A percentile compares a stretch with the other conserved stretches of the same genome.
Evolutionary conservation across 2,888 invertebrate genomes (phyloP).

Genomic region (Agapostemon virescens): DNA sequence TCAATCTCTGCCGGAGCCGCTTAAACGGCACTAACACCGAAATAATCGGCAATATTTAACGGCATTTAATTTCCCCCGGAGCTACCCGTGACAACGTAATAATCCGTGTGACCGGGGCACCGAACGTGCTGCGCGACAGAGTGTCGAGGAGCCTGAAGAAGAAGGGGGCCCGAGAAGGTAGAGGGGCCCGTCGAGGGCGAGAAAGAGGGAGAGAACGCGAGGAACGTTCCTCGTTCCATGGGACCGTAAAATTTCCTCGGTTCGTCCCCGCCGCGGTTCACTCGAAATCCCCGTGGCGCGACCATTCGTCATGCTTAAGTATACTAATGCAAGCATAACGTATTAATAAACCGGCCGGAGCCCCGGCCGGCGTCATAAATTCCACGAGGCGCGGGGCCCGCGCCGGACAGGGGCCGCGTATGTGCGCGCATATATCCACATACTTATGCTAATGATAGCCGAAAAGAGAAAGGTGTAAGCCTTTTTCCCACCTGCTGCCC

Average conservation of each 20-base stretch:
- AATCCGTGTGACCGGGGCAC: constrained; percentile 43
- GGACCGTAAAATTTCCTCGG: constrained; percentile 61
- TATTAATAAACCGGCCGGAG: constrained; percentile 77
- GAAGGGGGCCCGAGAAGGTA: background rate
- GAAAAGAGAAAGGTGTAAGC: constrained; percentile 72
- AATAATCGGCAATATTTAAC: constrained; percentile 61
- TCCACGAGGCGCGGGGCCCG: constrained; percentile 65
- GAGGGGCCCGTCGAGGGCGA: background rate
- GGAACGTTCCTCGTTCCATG: constrained; percentile 47
- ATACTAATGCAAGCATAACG: constrained; percentile 79
- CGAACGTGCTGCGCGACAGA: background rate
- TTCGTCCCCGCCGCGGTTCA: constrained; percentile 38
- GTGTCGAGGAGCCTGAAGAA: background rate
- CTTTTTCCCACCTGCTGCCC: constrained; percentile 74
- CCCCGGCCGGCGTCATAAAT: constrained; percentile 72
- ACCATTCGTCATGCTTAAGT: constrained; percentile 80
- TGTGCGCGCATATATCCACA: constrained; percentile 68
- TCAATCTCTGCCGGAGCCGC: constrained; percentile 48
- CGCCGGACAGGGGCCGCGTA: constrained; percentile 54
- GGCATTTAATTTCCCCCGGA: constrained; percentile 52
- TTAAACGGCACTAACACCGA: constrained; percentile 55
- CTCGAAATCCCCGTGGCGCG: constrained; percentile 73
- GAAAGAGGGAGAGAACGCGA: constrained; percentile 13
- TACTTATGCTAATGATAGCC: constrained; percentile 75
- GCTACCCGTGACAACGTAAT: constrained; percentile 60